Evolutionary conservation across 1,140 invertebrate genomes (phyloP).

Genomic region (Meloidogyne floridensis): DNA sequence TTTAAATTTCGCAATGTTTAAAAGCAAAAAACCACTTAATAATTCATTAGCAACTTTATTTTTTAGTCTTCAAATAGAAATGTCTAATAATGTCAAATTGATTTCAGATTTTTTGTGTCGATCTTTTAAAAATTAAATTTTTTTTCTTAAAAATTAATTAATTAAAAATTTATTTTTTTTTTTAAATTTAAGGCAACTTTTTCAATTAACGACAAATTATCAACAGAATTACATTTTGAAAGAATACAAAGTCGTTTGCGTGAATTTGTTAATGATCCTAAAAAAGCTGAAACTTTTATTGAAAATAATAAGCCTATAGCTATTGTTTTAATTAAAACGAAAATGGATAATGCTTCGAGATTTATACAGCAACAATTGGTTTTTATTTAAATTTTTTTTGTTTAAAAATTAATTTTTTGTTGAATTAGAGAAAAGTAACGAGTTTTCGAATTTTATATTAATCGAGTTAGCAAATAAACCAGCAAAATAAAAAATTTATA

Average conservation of each 20-base stretch:
- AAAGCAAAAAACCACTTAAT: not conserved
- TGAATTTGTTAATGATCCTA: constrained; percentile 26
- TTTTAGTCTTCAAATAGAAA: no score
- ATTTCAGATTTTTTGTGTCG: no score
- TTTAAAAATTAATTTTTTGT: no score
- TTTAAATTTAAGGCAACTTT: constrained; percentile 9
- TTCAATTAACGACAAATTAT: constrained; percentile 11
- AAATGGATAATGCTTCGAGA: constrained; percentile 20
- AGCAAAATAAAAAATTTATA: no score
- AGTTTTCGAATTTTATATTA: no score
- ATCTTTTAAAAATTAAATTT: no score
- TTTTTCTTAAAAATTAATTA: no score
- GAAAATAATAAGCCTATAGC: constrained; percentile 1
- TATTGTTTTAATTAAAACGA: constrained; percentile 25
- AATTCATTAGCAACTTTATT: not conserved
- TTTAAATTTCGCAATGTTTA: not conserved
- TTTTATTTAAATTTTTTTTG: not conserved
- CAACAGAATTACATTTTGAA: constrained; percentile 23
- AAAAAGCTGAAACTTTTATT: constrained; percentile 8
- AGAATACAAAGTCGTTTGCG: constrained; percentile 24
- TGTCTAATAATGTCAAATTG: no score
- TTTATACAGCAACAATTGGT: constrained; percentile 20
- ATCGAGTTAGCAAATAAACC: no score
- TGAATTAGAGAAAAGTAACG: no score
- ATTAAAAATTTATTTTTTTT: not conserved